Evolutionary conservation across 2,888 invertebrate genomes (phyloP), one percentile per base, ranked within the genome.

Genomic region (Abrostola triplasia): DNA sequence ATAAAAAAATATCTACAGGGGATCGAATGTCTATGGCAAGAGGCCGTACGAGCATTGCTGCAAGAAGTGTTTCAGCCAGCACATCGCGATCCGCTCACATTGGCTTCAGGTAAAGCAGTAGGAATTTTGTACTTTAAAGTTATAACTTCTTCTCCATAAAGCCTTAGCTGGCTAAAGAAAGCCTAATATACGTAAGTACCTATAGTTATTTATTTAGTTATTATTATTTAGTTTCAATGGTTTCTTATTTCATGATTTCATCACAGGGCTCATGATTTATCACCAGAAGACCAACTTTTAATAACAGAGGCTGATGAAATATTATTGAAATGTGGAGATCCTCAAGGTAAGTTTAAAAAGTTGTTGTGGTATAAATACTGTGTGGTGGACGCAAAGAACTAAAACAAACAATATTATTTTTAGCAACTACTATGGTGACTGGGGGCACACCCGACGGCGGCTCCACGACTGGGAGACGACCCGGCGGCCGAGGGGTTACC

Each of bases 241-340:
- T 24, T 47, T 24, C 44, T 47, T 5, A 47, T 57, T 54, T 10
- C 49, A 9, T 47, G 0, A 47, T 57, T 54, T 10, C 49, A 9
- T 56, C 44, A 49, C 77, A 92, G 93, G 75, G 77, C 70, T 44
- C 83, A 85, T 12, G 93, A 93, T 41, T 69, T 94, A 52, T 83
- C 93, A 1, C 78, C 86, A 1, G 82, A 82, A 5, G 94, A 94
- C 61, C 90, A 91, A 72, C 76, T 85, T 52, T 69, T 94, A 11
- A 81, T 93, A 61, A 79, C 86, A 1, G 94, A 94, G 82, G 94
- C 92, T 0, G 94, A 94, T 72, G 92, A 93, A 83, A 92, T 94
- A 55, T 80, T 94, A 59, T 90, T 89, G 69, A 93, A 91, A 79
- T 92, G 90, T 70, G 91, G 92, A 5, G 90, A 92, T 71, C 83